Evolutionary conservation across 1,140 invertebrate genomes (phyloP), one percentile per base, ranked within the genome.

Genomic region (Acromyrmex heyeri): DNA sequence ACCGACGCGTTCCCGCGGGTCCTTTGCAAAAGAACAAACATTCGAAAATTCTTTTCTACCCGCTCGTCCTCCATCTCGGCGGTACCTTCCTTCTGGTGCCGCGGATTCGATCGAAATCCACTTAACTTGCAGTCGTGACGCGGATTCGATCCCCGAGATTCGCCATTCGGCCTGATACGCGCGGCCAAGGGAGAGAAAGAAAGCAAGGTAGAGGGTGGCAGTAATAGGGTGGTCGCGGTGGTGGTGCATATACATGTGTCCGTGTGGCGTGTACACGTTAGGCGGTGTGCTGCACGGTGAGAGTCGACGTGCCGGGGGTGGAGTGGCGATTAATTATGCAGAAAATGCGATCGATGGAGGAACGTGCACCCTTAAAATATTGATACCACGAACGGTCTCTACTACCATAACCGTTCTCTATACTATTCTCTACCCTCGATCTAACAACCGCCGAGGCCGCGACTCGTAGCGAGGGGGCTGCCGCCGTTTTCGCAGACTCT

Each of bases 311-410:
- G 67, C 69, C 30, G 62, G 62, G 83, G 76, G 62, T 62, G 69
- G 75, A 81, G 53, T 38, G 87, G 70, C 82, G 87, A 94, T 93
- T 93, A 93, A 93, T 93, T 94, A 93, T 94, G 89, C 86, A 94
- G 75, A 89, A 90, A 91, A 91, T 75, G 67, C 91, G 93, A 93
- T 94, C 93, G 92, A 94, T 93, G 91, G 81, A 90, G 91, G 87
- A 92, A 92, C 87, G 88, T 91, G 88, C 83, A 87, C 76, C 76
- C 87, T 83, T 94, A 87, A 93, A 94, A 93, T 93, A 94, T 93
- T 93, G 90, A 94, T 94, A 91, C 70, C 69, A 88, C 85, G 87
- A 88, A 88, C 75, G 86, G 83, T 81, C 87, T 90, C 82, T 77
- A 76, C 87, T 86, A 88, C 86, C 83, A 85, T 91, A 90, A 88